These are phyloP conservation scores for Diabrotica undecimpunctata DNA, from an alignment of 1,140 invertebrate species.

Conservation along the genomic window DNA sequence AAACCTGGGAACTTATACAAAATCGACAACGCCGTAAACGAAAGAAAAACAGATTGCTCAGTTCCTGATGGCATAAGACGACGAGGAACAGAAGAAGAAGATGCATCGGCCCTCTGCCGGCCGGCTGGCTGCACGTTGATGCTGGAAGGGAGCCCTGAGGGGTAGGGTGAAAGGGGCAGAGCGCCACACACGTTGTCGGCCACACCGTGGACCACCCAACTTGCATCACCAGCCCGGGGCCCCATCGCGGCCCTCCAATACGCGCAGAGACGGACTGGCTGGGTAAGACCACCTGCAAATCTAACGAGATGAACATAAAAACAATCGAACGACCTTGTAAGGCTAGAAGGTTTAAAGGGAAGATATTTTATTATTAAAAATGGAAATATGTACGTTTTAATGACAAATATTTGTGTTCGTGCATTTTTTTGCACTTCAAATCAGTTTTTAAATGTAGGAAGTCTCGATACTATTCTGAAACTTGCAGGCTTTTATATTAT, in stretches of 20 bases:
- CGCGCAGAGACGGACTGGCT: conserved; percentile 4
- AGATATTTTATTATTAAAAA: too few relatives aligned
- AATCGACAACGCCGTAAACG: background rate
- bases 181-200: conserved; percentile 38
- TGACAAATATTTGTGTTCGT: too few relatives aligned
- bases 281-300: background rate
- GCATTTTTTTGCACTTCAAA: too few relatives aligned
- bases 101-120: background rate
- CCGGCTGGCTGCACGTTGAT: background rate
- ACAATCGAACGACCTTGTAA: too few relatives aligned
- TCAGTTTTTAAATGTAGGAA: too few relatives aligned
- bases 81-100: background rate
- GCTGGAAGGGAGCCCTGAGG: conserved; percentile 10
- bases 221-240: conserved; percentile 33
- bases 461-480: too few relatives aligned
- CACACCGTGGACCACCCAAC: conserved; percentile 39
- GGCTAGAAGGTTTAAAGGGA: too few relatives aligned
- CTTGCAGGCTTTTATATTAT: too few relatives aligned
- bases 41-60: background rate
- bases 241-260: conserved; percentile 5
- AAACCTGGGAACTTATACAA: too few relatives aligned
- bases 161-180: conserved; percentile 12
- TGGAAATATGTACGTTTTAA: too few relatives aligned
- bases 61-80: background rate
- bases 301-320: background rate